Conservation (phyloP, 1,140 invertebrate species). For the Drosophila kepulauana region DNA sequence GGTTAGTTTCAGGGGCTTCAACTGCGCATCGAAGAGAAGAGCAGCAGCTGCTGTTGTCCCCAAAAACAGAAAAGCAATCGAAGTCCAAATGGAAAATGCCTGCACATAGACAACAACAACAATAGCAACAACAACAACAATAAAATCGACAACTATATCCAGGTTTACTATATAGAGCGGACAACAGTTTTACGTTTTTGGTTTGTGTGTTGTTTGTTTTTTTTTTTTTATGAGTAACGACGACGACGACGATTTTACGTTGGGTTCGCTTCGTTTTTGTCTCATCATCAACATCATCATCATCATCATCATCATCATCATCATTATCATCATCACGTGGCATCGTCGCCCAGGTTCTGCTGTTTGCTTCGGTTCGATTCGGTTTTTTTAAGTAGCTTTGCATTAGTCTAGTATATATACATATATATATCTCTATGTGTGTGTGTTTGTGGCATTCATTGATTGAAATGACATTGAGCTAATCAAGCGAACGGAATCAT, state of each 20-base stretch:
- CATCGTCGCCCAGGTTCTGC: not conserved
- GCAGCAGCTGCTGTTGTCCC: not conserved
- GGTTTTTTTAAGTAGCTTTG: not conserved
- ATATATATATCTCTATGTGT: not conserved
- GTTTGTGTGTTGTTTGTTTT: not conserved
- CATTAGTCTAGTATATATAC: not conserved
- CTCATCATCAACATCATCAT: too few relatives aligned
- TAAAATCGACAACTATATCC: not conserved
- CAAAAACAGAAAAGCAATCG: not conserved
- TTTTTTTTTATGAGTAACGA: too few relatives aligned
- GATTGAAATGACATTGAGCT: conserved; percentile 54
- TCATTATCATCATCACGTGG: not conserved
- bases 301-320: too few relatives aligned
- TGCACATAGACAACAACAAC: conserved; percentile 6
- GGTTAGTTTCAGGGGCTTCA: conserved; percentile 32
- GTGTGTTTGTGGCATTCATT: conserved; percentile 32
- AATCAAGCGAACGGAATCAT: conserved; percentile 23
- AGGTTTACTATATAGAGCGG: not conserved
- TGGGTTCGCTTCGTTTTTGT: too few relatives aligned
- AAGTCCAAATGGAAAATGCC: conserved; percentile 8
- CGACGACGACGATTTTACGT: too few relatives aligned
- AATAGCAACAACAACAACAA: not conserved
- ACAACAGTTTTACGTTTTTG: too few relatives aligned
- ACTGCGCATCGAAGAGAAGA: conserved; percentile 21
- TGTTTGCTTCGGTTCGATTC: not conserved